A percentile compares a stretch with the other conserved stretches of the same genome.
Conservation (phyloP, 2,113 vertebrate species). For the Corvus hawaiiensis region DNA sequence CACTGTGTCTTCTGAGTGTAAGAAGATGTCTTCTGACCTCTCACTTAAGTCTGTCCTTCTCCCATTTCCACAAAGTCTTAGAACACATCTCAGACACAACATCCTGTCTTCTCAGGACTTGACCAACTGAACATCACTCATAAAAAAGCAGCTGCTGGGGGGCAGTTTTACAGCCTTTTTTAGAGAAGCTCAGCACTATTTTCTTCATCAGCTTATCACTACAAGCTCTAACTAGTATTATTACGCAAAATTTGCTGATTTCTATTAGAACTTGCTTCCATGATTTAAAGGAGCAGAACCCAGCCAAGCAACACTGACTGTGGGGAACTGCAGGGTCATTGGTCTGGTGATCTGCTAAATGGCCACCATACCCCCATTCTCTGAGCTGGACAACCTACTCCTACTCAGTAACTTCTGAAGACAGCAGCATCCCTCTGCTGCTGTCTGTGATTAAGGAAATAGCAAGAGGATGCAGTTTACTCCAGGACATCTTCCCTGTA, state of each 20-base stretch:
- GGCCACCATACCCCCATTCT: background rate
- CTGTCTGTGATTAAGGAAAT: background rate
- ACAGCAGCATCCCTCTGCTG: background rate
- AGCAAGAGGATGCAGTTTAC: background rate
- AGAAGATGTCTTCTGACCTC: background rate
- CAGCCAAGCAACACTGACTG: background rate
- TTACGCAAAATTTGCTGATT: background rate
- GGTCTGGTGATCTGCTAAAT: background rate
- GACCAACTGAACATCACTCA: background rate
- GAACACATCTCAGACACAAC: accelerated
- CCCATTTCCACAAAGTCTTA: background rate
- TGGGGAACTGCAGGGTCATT: background rate
- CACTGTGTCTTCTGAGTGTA: background rate
- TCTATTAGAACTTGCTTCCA: background rate
- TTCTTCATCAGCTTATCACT: background rate
- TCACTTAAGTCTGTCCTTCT: background rate
- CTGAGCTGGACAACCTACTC: background rate
- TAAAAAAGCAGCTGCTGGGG: background rate
- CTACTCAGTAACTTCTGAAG: background rate
- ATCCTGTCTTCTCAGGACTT: background rate
- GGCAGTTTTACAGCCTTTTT: background rate
- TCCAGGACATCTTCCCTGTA: background rate
- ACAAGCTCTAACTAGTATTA: background rate
- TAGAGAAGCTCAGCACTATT: background rate
- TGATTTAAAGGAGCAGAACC: background rate